Evolutionary conservation across 2,888 invertebrate genomes (phyloP).

Genomic region (Acleris literana): DNA sequence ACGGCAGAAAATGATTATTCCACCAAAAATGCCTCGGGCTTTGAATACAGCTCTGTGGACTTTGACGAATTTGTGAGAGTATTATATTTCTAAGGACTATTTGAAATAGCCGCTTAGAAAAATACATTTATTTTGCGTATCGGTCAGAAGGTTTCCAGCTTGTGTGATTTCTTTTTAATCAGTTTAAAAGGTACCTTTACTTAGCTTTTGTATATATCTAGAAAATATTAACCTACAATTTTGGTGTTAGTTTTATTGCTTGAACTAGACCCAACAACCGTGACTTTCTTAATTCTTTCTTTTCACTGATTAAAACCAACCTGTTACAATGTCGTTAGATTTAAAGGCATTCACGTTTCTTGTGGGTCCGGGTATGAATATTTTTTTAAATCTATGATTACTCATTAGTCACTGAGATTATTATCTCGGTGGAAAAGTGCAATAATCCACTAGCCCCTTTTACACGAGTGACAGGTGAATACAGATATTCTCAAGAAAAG

Average conservation of each 20-base stretch:
- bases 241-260: no score
- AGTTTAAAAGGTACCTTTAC: no score
- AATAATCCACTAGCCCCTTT: conserved; percentile 14
- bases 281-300: no score
- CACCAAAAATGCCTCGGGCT: conserved; percentile 18
- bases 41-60: conserved; percentile 23
- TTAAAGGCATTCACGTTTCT: no score
- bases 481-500: conserved; percentile 18
- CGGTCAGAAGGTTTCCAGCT: not conserved
- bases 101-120: not conserved
- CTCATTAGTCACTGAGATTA: conserved; percentile 8
- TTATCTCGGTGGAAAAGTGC: conserved; percentile 10
- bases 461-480: conserved; percentile 18
- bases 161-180: not conserved
- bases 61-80: conserved; percentile 15
- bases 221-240: no score
- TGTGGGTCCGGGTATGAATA: not conserved
- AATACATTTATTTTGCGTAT: not conserved
- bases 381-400: not conserved
- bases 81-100: conserved; percentile 6
- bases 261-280: no score
- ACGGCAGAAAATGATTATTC: conserved; percentile 26
- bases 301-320: no score
- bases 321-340: no score
- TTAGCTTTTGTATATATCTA: no score